Percentiles rank a stretch among this genome's conserved stretches.
phyloP scores from a whole-genome alignment of 1,140 invertebrate species.

The Pissodes strobi region DNA sequence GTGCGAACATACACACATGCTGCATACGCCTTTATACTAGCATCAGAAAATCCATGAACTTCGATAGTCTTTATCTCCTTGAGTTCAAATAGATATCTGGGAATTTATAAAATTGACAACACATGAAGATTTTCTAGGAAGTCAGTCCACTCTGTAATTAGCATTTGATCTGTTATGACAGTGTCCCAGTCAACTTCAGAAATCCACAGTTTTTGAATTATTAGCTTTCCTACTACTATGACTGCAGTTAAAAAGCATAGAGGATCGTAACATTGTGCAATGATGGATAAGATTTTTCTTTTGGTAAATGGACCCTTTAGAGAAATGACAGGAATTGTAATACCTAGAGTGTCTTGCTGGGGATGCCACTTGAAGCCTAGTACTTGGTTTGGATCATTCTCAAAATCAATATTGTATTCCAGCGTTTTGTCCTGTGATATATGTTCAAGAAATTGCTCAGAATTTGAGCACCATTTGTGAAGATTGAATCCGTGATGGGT shows the following conservation, averaged over 20 bases:
- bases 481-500: conserved; percentile 6
- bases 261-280: conserved; percentile 20
- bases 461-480: conserved; percentile 28
- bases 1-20: too few relatives aligned
- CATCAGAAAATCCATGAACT: conserved; percentile 19
- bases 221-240: conserved; percentile 52
- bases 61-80: conserved; percentile 9
- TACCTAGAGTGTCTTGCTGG: not conserved
- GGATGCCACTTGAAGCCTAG: conserved; percentile 17
- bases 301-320: not conserved
- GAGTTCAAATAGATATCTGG: too few relatives aligned
- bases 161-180: conserved; percentile 22
- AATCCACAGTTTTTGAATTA: conserved; percentile 55
- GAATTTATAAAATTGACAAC: conserved; percentile 4
- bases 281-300: conserved; percentile 9
- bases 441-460: not conserved
- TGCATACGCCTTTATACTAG: too few relatives aligned
- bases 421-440: not conserved
- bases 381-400: conserved; percentile 15
- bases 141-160: conserved; percentile 4
- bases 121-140: not conserved
- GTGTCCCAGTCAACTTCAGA: conserved; percentile 52
- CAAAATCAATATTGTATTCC: too few relatives aligned
- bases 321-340: not conserved
- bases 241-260: conserved; percentile 42